Evolutionary conservation across 2,888 invertebrate genomes (phyloP), one percentile per base, ranked within the genome.

Genomic region (Dendrolimus houi): DNA sequence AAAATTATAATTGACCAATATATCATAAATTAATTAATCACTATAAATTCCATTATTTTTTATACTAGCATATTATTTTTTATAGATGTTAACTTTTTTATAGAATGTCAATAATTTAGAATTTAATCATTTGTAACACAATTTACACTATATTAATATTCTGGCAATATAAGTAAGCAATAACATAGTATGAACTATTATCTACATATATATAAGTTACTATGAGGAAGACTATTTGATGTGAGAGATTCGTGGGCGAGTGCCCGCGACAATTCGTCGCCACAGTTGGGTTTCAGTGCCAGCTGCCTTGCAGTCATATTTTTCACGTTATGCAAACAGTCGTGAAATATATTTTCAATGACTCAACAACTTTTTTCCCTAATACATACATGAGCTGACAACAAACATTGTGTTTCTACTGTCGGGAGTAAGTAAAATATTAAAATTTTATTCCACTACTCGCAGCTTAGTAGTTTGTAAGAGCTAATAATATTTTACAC

Each of bases 221-320:
- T 8, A 47, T 47, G 63, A 69, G 65, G 72, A 74, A 73, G 74
- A 74, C 29, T 29, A 29, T 68, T 64, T 69, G 69, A 74, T 74
- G 71, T 74, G 68, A 70, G 75, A 68, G 70, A 66, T 73, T 62
- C 74, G 47, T 47, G 9, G 47, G 47, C 47, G 47, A 47, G 12
- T 47, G 47, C 47, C 9, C 12, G 79, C 83, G 83, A 80, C 86
- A 69, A 62, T 60, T 68, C 74, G 88, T 78, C 85, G 86, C 83
- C 84, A 62, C 54, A 62, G 60, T 59, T 64, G 29, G 71, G 66
- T 65, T 68, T 68, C 71, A 66, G 74, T 83, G 87, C 86, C 85
- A 84, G 76, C 70, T 66, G 65, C 60, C 61, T 62, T 61, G 59
- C 65, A 53, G 17, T 53, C 47, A 65, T 64, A 68, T 66, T 62